phyloP scores from a whole-genome alignment of 2,113 vertebrate species.

The Halichoerus grypus region DNA sequence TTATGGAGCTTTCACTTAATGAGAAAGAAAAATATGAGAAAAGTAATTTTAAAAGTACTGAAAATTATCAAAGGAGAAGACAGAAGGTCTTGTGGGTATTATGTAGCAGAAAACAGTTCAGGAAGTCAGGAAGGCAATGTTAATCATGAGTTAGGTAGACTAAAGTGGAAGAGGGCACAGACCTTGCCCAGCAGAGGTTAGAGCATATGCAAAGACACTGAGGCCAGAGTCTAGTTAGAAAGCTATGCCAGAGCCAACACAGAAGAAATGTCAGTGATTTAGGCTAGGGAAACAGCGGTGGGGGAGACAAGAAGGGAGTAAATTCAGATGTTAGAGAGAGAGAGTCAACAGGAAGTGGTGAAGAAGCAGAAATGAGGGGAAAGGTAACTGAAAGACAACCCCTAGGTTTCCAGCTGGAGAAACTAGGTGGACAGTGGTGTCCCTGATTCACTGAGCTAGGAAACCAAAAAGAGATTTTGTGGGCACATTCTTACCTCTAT shows the following conservation, averaged over 20 bases:
- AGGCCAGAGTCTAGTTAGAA: background rate
- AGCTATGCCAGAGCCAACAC: background rate
- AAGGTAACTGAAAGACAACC: background rate
- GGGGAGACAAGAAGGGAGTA: background rate
- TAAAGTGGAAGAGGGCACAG: background rate
- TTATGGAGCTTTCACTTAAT: background rate
- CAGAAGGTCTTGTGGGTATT: background rate
- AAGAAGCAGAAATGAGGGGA: background rate
- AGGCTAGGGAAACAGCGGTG: background rate
- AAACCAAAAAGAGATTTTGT: background rate
- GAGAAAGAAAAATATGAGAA: constrained; percentile 10
- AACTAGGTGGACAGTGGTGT: background rate
- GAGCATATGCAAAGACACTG: background rate
- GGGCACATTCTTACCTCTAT: background rate
- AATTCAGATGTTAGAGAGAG: background rate
- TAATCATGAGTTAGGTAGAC: background rate
- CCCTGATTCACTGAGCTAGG: background rate
- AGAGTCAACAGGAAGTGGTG: background rate
- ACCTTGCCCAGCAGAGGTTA: background rate
- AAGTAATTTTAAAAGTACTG: background rate
- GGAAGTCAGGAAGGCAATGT: background rate
- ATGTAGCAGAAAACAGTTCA: background rate
- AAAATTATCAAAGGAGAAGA: background rate
- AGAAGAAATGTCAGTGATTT: background rate
- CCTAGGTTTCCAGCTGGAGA: background rate